Conservation (phyloP, 2,888 invertebrate genomes). For the Iselma pallidipennis region DNA sequence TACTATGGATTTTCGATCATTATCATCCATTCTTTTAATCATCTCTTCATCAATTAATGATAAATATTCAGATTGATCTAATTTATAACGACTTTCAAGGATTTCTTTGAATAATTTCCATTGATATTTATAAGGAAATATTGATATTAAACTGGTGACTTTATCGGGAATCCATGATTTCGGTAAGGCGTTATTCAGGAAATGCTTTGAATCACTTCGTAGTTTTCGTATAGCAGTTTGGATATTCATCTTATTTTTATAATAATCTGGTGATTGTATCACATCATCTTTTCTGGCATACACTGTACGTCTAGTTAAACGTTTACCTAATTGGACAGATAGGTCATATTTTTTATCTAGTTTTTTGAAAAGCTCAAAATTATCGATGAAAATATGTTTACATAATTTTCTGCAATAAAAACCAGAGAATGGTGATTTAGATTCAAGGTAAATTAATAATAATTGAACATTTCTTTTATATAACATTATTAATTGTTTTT, state of each 20-base stretch:
- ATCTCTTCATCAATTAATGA: neutral
- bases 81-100: neutral
- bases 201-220: neutral
- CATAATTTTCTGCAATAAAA: neutral
- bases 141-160: too few species aligned
- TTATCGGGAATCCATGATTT: too few species aligned
- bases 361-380: neutral
- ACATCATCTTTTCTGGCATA: neutral
- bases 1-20: neutral
- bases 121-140: neutral
- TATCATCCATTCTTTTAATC: neutral
- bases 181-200: neutral
- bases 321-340: neutral
- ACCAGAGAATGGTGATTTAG: neutral
- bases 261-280: neutral
- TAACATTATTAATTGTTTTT: constrained; percentile 31
- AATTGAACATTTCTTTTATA: constrained; percentile 24
- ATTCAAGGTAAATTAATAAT: neutral
- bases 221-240: neutral
- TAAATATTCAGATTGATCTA: neutral
- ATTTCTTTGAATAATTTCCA: constrained; percentile 1
- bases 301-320: neutral
- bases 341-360: neutral
- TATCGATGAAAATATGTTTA: neutral
- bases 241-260: neutral